These are phyloP conservation scores for Heteromyza rotundicornis DNA, from an alignment of 2,888 invertebrate genomes.

Conservation along the genomic window DNA sequence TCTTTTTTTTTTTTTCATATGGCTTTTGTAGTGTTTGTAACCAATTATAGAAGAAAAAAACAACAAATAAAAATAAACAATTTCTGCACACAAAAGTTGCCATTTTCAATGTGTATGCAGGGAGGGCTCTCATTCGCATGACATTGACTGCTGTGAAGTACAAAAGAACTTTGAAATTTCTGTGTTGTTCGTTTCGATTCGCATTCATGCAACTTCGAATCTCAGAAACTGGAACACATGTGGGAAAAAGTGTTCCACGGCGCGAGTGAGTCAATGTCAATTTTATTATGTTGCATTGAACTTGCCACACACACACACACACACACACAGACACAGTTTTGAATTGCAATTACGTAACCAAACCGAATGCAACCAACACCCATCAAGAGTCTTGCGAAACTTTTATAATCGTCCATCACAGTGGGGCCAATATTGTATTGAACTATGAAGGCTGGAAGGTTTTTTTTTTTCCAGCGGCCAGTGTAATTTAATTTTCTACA, in stretches of 20 bases:
- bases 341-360: too few species aligned
- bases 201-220: background rate
- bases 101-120: too few species aligned
- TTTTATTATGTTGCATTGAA: slow-evolving; percentile 2
- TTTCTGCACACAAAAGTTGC: too few species aligned
- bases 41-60: background rate
- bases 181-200: too few species aligned
- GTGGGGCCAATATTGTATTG: too few species aligned
- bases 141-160: background rate
- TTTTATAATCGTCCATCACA: too few species aligned
- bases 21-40: background rate
- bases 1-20: background rate
- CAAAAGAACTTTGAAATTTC: background rate
- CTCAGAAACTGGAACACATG: slow-evolving; percentile 55
- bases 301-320: background rate
- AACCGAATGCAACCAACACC: too few species aligned
- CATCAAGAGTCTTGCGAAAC: too few species aligned
- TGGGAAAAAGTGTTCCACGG: slow-evolving; percentile 40
- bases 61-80: background rate
- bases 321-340: too few species aligned
- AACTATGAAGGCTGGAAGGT: too few species aligned
- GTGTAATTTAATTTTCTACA: too few species aligned
- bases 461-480: too few species aligned
- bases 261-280: background rate
- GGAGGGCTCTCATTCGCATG: background rate